Percentiles rank a stretch among this genome's conserved stretches.
These are phyloP conservation scores for Symphodus melops DNA, from an alignment of 2,113 vertebrate species.

Conservation along the genomic window DNA sequence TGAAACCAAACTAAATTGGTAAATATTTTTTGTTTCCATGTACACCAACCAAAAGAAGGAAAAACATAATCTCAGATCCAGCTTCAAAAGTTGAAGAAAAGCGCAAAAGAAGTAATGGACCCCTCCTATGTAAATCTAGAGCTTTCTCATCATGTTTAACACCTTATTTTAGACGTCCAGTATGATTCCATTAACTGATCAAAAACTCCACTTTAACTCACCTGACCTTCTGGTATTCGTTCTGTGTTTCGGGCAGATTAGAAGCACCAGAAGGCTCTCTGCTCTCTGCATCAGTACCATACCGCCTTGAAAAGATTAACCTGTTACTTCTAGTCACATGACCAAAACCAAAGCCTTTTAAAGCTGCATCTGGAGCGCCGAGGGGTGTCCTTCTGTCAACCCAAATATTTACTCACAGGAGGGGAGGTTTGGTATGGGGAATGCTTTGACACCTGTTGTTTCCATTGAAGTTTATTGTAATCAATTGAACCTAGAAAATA, in stretches of 20 bases:
- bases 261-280: slow-evolving; percentile 52
- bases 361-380: slow-evolving; percentile 60
- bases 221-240: neutral
- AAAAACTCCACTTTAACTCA: neutral
- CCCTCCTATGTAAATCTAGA: too few relatives aligned
- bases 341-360: slow-evolving; percentile 46
- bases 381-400: slow-evolving; percentile 43
- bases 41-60: too few relatives aligned
- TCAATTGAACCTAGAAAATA: neutral
- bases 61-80: too few relatives aligned
- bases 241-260: slow-evolving; percentile 49
- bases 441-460: slow-evolving; percentile 32
- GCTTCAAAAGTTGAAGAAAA: too few relatives aligned
- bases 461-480: neutral
- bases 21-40: too few relatives aligned
- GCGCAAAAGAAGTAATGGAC: too few relatives aligned
- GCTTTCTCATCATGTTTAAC: neutral
- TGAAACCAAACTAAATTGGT: too few relatives aligned
- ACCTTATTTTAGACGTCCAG: too few relatives aligned
- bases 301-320: slow-evolving; percentile 52
- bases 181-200: too few relatives aligned
- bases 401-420: slow-evolving; percentile 54
- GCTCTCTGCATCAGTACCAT: slow-evolving; percentile 16
- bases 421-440: slow-evolving; percentile 13
- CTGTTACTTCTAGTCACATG: slow-evolving; percentile 29